A percentile compares a stretch with the other conserved stretches of the same genome.
Evolutionary conservation across 2,888 invertebrate genomes (phyloP).

Genomic region (Pimpla rufipes): DNA sequence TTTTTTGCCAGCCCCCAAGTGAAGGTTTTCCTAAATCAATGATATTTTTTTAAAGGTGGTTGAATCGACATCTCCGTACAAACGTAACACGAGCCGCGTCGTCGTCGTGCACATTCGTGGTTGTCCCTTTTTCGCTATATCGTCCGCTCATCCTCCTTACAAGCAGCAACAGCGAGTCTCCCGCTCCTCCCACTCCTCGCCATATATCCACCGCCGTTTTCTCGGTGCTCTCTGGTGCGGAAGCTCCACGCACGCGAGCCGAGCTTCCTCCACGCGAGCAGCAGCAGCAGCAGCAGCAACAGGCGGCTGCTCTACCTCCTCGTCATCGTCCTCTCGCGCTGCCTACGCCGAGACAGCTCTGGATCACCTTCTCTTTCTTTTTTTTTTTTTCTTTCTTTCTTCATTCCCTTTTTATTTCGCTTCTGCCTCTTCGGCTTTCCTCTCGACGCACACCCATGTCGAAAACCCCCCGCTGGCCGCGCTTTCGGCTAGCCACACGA

Average conservation of each 20-base stretch:
- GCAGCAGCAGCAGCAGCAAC: slow-evolving; percentile 82
- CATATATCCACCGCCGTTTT: slow-evolving; percentile 56
- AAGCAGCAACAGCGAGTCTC: slow-evolving; percentile 44
- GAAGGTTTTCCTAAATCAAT: too few relatives aligned
- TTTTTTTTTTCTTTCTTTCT: slow-evolving; percentile 22
- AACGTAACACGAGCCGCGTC: too few relatives aligned
- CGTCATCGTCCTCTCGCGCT: slow-evolving; percentile 53
- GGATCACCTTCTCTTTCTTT: slow-evolving; percentile 49
- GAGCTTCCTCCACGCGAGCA: slow-evolving; percentile 74
- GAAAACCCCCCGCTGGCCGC: slow-evolving; percentile 64
- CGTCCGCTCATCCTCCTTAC: slow-evolving; percentile 61
- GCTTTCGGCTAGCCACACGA: slow-evolving; percentile 71
- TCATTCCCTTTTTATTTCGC: slow-evolving; percentile 28
- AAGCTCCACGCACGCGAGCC: slow-evolving; percentile 76
- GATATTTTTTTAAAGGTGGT: neutral
- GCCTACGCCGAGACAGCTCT: neutral
- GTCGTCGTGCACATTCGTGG: slow-evolving; percentile 4
- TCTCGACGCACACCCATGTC: slow-evolving; percentile 47
- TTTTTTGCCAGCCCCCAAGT: too few relatives aligned
- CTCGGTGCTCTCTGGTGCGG: slow-evolving; percentile 69
- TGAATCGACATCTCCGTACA: slow-evolving; percentile 45
- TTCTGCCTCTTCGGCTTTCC: slow-evolving; percentile 15
- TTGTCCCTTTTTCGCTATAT: slow-evolving; percentile 46
- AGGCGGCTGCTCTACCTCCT: slow-evolving; percentile 78
- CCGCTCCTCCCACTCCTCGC: slow-evolving; percentile 66